These are phyloP conservation scores for Pterocles gutturalis DNA, from an alignment of 2,113 vertebrate genomes.

Conservation along the genomic window DNA sequence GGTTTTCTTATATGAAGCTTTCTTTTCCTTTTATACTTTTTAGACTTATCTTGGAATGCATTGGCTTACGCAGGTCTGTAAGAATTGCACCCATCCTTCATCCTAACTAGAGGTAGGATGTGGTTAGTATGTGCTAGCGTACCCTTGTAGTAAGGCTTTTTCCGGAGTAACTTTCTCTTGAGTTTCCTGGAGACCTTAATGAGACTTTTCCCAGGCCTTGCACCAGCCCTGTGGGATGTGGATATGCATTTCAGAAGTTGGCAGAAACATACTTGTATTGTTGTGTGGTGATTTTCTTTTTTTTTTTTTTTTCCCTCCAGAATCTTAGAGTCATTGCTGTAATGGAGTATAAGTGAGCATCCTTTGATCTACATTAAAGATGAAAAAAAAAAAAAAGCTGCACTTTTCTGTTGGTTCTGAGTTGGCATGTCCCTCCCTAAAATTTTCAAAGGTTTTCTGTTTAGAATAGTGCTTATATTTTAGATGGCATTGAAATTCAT, in stretches of 20 bases:
- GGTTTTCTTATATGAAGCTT: not conserved
- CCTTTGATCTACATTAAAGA: not conserved
- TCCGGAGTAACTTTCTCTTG: not conserved
- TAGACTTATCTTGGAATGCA: not conserved
- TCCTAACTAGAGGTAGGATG: not conserved
- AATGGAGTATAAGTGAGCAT: not conserved
- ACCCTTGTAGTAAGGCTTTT: not conserved
- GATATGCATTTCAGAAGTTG: not conserved
- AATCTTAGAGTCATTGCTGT: not conserved
- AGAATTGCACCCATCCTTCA: not conserved
- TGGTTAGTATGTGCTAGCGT: not conserved
- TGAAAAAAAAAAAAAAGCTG: not conserved
- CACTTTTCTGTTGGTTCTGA: not conserved
- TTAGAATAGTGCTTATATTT: not conserved
- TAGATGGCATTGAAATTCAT: not conserved
- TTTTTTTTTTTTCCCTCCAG: not conserved
- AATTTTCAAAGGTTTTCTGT: not conserved
- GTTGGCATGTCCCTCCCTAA: not conserved
- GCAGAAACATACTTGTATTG: not conserved
- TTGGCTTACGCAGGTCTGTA: not conserved
- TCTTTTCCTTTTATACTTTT: not conserved
- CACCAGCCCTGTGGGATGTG: not conserved
- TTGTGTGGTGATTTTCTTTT: not conserved
- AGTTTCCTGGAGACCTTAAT: not conserved
- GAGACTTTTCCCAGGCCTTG: not conserved